Base-by-base conservation (phyloP, 2,888 invertebrate species). In the Tachina grossa region DNA sequence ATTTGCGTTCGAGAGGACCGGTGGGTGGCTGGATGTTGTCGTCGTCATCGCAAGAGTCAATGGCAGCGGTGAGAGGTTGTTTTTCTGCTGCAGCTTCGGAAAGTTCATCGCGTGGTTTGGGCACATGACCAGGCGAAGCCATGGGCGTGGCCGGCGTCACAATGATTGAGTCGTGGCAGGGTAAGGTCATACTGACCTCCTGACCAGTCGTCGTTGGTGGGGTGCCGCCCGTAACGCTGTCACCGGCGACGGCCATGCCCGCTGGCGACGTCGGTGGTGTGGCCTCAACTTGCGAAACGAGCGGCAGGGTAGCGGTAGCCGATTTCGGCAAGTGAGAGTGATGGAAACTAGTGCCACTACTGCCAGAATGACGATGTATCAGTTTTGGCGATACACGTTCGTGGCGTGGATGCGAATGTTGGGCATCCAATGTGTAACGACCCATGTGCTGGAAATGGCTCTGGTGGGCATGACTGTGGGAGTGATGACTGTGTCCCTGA, bases 81-180 rank as follows among this genome's bases (percentile, higher is more conserved):
- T 89, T 88, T 59, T 91, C 91, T 6, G 88, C 88, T 0, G 89
- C 87, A 19, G 90, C 88, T 22, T 87, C 90, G 31, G 87, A 88
- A 68, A 89, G 86, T 55, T 86, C 83, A 75, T 89, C 89, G 5
- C 68, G 82, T 83, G 88, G 87, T 72, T 91, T 91, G 57, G 89
- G 89, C 79, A 88, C 89, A 84, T 92, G 93, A 19, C 93, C 92
- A n/a, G 93, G 93, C 86, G 93, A 93, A 76, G 93, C 91, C 88
- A 92, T 90, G 83, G 93, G 93, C 83, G 93, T 93, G 87, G 93
- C 93, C 87, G 93, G 92, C 88, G 92, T 93, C 84, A 93, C 90
- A 88, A 93, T 93, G 84, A 93, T 92, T 66, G 92, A 88, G 89
- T 93, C 93, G 85, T 92, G 91, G 55, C 88, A 88, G 87, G 89